These are phyloP conservation scores for Lithophane ornitopus DNA, from an alignment of 2,888 invertebrate species.

Conservation along the genomic window DNA sequence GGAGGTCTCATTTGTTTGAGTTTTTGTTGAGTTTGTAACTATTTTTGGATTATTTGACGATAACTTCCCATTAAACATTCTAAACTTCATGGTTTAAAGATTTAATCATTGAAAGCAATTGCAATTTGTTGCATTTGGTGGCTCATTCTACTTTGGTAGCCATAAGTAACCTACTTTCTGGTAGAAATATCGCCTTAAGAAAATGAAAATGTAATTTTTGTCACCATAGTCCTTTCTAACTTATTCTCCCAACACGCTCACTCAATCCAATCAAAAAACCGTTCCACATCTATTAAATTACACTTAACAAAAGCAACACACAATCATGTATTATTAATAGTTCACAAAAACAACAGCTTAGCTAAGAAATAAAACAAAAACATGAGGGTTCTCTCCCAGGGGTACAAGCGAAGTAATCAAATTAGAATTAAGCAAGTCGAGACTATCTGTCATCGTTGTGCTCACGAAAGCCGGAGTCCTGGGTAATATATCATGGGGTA, in stretches of 20 bases:
- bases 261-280: constrained; percentile 29
- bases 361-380: constrained; percentile 58
- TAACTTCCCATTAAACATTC: not conserved
- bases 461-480: constrained; percentile 54
- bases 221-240: not conserved
- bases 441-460: constrained; percentile 83
- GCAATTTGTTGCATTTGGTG: not conserved
- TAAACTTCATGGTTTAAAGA: not conserved
- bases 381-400: constrained; percentile 53
- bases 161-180: not conserved
- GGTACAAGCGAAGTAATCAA: constrained; percentile 76
- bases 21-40: constrained; percentile 53
- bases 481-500: constrained; percentile 75
- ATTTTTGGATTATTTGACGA: constrained; percentile 31
- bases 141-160: not conserved
- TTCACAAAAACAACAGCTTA: constrained; percentile 37
- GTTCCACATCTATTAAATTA: constrained; percentile 19
- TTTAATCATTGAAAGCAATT: not conserved
- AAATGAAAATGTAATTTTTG: not conserved
- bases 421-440: constrained; percentile 78
- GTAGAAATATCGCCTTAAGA: too few species aligned
- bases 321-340: constrained; percentile 60
- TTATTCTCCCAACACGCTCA: not conserved
- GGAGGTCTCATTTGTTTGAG: constrained; percentile 72
- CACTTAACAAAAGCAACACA: constrained; percentile 52